These are phyloP conservation scores for Isoperla grammatica DNA, from an alignment of 2,888 invertebrate genomes.

Conservation along the genomic window DNA sequence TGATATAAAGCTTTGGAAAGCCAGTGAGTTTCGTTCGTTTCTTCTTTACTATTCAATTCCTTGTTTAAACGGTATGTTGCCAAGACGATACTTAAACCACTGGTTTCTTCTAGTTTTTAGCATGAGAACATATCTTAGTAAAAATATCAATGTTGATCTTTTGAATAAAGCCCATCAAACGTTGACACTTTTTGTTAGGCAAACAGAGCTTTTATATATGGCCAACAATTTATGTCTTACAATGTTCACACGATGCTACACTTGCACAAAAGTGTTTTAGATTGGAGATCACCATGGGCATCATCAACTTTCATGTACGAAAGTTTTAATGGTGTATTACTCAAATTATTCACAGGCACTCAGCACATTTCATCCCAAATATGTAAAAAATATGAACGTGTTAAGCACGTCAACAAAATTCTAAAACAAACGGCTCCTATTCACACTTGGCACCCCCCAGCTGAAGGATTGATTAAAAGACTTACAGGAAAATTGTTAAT, in stretches of 20 bases:
- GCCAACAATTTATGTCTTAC: no score
- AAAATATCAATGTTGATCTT: neutral
- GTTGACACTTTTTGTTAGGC: no score
- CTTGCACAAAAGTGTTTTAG: no score
- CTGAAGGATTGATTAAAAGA: neutral
- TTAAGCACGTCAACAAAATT: neutral
- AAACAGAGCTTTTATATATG: no score
- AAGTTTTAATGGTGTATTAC: no score
- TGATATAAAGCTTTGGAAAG: constrained; percentile 12
- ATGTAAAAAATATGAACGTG: neutral
- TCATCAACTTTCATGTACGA: no score
- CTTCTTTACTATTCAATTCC: constrained; percentile 11
- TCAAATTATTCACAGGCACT: neutral
- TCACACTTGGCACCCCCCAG: neutral
- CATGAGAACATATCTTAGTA: neutral
- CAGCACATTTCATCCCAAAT: neutral
- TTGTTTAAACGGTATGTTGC: constrained; percentile 8
- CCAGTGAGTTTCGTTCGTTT: constrained; percentile 8
- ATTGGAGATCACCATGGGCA: no score
- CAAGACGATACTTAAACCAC: constrained; percentile 6
- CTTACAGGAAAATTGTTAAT: neutral
- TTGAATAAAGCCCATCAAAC: no score
- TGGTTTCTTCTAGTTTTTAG: constrained; percentile 7
- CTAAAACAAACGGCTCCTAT: neutral
- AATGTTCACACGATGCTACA: no score